Conservation (phyloP, 2,888 invertebrate genomes). For the Eupithecia inturbata region DNA sequence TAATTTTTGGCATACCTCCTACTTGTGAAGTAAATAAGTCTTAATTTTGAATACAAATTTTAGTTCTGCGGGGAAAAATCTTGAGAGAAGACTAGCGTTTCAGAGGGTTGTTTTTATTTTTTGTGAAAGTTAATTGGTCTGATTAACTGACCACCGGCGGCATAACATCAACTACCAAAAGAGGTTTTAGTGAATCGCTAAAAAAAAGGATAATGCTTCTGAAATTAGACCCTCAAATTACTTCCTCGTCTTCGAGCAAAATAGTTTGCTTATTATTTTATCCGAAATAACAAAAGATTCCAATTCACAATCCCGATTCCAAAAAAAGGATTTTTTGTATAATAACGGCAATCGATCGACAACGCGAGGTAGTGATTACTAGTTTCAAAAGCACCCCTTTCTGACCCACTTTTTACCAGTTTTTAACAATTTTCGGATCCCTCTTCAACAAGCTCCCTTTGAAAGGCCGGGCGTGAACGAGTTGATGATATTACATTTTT, state of each 20-base stretch:
- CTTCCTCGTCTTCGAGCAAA: slow-evolving; percentile 54
- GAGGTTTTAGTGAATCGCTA: slow-evolving; percentile 5
- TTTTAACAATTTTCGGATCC: slow-evolving; percentile 79
- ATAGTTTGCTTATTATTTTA: slow-evolving; percentile 63
- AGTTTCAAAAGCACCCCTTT: slow-evolving; percentile 83
- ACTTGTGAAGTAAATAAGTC: neutral
- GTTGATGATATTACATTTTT: slow-evolving; percentile 85
- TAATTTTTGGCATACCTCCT: neutral
- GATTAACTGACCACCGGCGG: neutral
- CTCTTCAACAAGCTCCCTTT: slow-evolving; percentile 80
- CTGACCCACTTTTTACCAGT: slow-evolving; percentile 84
- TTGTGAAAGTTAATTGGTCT: neutral
- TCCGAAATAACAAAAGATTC: slow-evolving; percentile 65
- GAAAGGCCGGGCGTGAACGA: slow-evolving; percentile 84
- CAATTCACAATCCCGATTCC: slow-evolving; percentile 73
- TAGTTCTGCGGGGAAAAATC: neutral
- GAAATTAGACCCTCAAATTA: slow-evolving; percentile 55
- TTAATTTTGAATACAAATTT: neutral
- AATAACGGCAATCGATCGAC: slow-evolving; percentile 83
- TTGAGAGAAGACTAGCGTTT: neutral
- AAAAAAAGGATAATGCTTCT: slow-evolving; percentile 11
- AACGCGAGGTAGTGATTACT: slow-evolving; percentile 79
- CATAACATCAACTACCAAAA: neutral
- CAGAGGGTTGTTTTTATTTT: neutral
- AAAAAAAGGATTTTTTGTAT: slow-evolving; percentile 70